Evolutionary conservation across 2,888 invertebrate genomes (phyloP).

Genomic region (Criorhina ranunculi): DNA sequence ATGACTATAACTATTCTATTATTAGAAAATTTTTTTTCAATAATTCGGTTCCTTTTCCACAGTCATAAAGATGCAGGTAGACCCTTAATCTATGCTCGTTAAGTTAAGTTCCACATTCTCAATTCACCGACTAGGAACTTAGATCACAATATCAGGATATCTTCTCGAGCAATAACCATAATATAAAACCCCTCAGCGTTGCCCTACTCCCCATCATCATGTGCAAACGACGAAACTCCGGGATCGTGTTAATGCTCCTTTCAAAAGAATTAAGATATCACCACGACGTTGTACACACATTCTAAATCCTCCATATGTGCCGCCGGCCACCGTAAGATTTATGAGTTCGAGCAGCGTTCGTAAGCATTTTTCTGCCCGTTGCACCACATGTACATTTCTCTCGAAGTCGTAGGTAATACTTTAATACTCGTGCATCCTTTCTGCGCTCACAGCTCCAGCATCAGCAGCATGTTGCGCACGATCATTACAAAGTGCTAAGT

Average conservation of each 20-base stretch:
- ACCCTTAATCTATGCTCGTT: too few species aligned
- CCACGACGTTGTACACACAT: conserved; percentile 67
- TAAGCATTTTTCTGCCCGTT: conserved; percentile 27
- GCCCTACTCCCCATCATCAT: neutral
- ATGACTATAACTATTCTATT: too few species aligned
- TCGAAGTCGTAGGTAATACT: conserved; percentile 56
- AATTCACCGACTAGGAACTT: too few species aligned
- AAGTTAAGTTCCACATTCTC: too few species aligned
- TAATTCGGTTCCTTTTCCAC: too few species aligned
- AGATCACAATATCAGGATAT: neutral
- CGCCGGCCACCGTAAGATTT: conserved; percentile 67
- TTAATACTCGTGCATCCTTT: conserved; percentile 74
- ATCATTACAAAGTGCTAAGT: conserved; percentile 76
- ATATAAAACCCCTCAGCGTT: too few species aligned
- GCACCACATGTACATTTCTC: conserved; percentile 57
- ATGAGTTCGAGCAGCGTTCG: conserved; percentile 58
- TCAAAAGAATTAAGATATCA: conserved; percentile 72
- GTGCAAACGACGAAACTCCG: neutral
- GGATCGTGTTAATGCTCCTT: conserved; percentile 58
- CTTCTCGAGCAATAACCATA: neutral
- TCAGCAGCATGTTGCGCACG: conserved; percentile 61
- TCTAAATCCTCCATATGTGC: conserved; percentile 73
- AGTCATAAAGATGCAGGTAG: too few species aligned
- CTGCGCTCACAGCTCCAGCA: conserved; percentile 40
- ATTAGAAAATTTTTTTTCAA: too few species aligned